These are phyloP conservation scores for Ochlodes sylvanus DNA, from an alignment of 2,888 invertebrate species.

Conservation along the genomic window DNA sequence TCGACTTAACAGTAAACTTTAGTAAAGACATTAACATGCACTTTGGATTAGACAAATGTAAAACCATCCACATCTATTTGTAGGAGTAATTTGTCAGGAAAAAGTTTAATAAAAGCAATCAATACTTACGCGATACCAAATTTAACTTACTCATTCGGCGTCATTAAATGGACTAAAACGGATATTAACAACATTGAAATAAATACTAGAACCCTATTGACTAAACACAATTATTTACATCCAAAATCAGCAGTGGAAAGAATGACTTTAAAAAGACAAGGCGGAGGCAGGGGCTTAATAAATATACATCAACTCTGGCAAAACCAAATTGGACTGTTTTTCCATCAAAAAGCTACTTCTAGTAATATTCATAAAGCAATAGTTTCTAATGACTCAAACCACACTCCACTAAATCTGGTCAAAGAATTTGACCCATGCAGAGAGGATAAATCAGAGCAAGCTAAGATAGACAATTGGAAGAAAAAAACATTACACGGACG, in stretches of 20 bases:
- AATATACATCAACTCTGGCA: neutral
- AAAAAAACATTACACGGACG: too few relatives aligned
- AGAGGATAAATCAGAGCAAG: too few relatives aligned
- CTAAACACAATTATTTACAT: conserved; percentile 13
- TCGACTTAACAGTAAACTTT: neutral
- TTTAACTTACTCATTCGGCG: neutral
- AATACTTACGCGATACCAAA: neutral
- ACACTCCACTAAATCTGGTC: too few relatives aligned
- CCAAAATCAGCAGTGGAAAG: conserved; percentile 14
- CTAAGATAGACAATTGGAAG: too few relatives aligned
- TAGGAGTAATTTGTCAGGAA: neutral
- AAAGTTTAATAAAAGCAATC: conserved; percentile 8
- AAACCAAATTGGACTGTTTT: neutral
- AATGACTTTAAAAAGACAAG: conserved; percentile 2
- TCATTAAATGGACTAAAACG: conserved; percentile 5
- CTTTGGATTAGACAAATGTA: conserved; percentile 18
- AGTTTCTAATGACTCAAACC: too few relatives aligned
- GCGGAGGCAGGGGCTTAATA: conserved; percentile 9
- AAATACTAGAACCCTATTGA: neutral
- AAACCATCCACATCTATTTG: neutral
- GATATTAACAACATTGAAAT: conserved; percentile 3
- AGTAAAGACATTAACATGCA: conserved; percentile 13
- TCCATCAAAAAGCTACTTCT: too few relatives aligned
- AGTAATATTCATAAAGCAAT: too few relatives aligned
- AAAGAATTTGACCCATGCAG: too few relatives aligned